Base-by-base conservation (phyloP, 2,113 vertebrate species). In the Anoura caudifer region DNA sequence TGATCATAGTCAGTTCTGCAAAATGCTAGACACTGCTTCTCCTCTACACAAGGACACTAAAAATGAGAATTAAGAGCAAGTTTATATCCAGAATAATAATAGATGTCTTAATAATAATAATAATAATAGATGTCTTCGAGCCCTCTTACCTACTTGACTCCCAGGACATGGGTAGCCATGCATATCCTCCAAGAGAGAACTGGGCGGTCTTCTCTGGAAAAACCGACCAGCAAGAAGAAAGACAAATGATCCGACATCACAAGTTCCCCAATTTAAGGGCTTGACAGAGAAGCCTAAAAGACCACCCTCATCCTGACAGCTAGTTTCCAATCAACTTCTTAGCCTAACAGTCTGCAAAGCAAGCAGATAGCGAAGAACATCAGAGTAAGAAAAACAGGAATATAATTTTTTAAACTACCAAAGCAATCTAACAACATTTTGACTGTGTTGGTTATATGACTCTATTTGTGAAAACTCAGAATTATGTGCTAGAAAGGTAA, bases 381-480 rank as follows among this genome's bases (percentile, higher is more conserved):
- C 36, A 92, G 33, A 86, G 75, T 56, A 22, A 61, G 28, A 81
- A 52, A 73, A 52, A 22, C 31, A 41, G 10, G 31, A 92, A 77
- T 36, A 16, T 47, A 31, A 50, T 85, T 33, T 63, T 63, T 67
- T 33, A 56, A 59, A 59, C 50, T 24, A 70, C 14, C 43, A 31
- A 45, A 80, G 80, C 36, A 81, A 31, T 59, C 17, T 12, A 70
- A 91, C 13, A 52, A 13, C 24, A 91, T 19, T 52, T 47, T 83
- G 50, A 50, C 20, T 45, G 20, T 61, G n/a, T 15, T 89, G 41
- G n/a, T 28, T 59, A 63, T 13, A 31, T 75, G 65, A 81, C 45
- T 69, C 1, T 70, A 20, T 82, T 56, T 83, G n/a, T 80, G 65
- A 82, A 95, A 94, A 92, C 47, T 95, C 76, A 91, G 22, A 83